A percentile compares a stretch with the other conserved stretches of the same genome.
These are phyloP conservation scores for Teinopalpus imperialis DNA, from an alignment of 2,888 invertebrate species.

Conservation along the genomic window DNA sequence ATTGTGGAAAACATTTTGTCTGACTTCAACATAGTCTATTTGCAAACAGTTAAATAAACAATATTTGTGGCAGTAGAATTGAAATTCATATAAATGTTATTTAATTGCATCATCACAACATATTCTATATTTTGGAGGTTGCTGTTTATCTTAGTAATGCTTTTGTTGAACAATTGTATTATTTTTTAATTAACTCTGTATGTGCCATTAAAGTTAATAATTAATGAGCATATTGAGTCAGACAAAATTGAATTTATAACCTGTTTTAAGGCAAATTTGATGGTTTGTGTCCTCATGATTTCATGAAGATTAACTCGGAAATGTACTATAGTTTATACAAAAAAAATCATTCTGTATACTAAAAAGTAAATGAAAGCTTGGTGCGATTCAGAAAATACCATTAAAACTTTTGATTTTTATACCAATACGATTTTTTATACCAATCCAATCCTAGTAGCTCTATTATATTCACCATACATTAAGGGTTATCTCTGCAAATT, in stretches of 20 bases:
- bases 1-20: slow-evolving; percentile 78
- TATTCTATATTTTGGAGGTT: slow-evolving; percentile 30
- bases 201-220: slow-evolving; percentile 65
- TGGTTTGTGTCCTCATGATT: slow-evolving; percentile 61
- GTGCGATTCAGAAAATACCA: slow-evolving; percentile 82
- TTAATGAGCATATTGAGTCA: slow-evolving; percentile 63
- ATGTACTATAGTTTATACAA: slow-evolving; percentile 75
- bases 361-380: slow-evolving; percentile 82
- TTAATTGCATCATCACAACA: slow-evolving; percentile 29
- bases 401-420: slow-evolving; percentile 83
- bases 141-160: slow-evolving; percentile 37
- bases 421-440: slow-evolving; percentile 66
- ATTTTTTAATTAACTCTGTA: slow-evolving; percentile 44
- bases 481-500: too few relatives aligned
- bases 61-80: slow-evolving; percentile 52
- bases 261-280: slow-evolving; percentile 61
- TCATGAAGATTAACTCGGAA: slow-evolving; percentile 62
- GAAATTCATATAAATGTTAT: slow-evolving; percentile 50
- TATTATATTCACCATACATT: too few relatives aligned
- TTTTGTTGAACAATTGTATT: slow-evolving; percentile 37
- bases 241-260: slow-evolving; percentile 72
- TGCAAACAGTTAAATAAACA: slow-evolving; percentile 51
- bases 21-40: slow-evolving; percentile 76
- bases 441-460: neutral
- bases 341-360: slow-evolving; percentile 79